Evolutionary conservation across 2,797 vertebrate species (phyloP).

Genomic region (Sebastiscus albofasciatus): DNA sequence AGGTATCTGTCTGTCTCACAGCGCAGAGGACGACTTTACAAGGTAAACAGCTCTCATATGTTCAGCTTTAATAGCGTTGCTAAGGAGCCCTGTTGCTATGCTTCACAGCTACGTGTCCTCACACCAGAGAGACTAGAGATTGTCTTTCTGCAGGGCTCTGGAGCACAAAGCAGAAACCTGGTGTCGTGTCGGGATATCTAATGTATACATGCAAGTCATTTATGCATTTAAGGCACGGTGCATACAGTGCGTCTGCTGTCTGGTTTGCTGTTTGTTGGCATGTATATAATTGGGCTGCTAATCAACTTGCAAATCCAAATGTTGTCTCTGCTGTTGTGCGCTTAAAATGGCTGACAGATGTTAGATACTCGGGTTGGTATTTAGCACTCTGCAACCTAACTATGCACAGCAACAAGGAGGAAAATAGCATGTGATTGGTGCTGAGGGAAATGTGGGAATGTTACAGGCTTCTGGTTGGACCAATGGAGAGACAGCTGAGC

Average conservation of each 20-base stretch:
- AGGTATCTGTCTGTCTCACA: constrained; percentile 52
- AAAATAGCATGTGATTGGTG: constrained; percentile 70
- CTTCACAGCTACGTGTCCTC: constrained; percentile 58
- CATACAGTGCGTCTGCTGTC: constrained; percentile 45
- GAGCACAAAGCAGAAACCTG: constrained; percentile 61
- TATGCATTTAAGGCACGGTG: constrained; percentile 44
- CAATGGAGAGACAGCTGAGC: constrained; percentile 52
- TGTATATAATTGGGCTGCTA: constrained; percentile 74
- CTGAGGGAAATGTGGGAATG: background rate
- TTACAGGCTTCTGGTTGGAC: constrained; percentile 49
- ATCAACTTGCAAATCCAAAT: constrained; percentile 76
- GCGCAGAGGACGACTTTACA: constrained; percentile 53
- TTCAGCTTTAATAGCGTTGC: background rate
- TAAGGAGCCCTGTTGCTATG: constrained; percentile 18
- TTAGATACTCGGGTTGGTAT: constrained; percentile 82
- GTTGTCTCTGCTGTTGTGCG: constrained; percentile 77
- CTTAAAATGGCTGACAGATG: constrained; percentile 87
- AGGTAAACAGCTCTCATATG: constrained; percentile 67
- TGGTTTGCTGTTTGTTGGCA: constrained; percentile 47
- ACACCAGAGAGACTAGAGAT: constrained; percentile 49
- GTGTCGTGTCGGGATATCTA: constrained; percentile 32
- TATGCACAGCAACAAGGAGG: constrained; percentile 73
- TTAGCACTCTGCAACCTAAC: constrained; percentile 85
- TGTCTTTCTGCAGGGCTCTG: constrained; percentile 63
- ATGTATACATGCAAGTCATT: constrained; percentile 40